Base-by-base conservation (phyloP, 2,797 vertebrate species). In the Mionectes olivaceus region DNA sequence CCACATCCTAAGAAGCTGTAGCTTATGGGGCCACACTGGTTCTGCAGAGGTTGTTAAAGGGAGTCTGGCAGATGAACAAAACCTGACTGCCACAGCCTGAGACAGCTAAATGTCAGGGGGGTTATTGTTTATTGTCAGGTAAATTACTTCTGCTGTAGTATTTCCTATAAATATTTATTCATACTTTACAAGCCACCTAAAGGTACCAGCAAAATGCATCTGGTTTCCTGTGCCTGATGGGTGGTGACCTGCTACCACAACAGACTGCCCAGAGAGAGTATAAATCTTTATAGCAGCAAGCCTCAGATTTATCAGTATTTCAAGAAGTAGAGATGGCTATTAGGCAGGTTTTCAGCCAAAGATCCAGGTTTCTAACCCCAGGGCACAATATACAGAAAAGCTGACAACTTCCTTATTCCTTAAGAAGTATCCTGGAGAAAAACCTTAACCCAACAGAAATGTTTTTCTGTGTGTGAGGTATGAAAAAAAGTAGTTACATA, bases 111-210 rank as follows among this genome's bases (percentile, higher is more conserved):
- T 70, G 32, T 81, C 69, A 30, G 5, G 32, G 25, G 61, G 71
- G 10, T 60, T 79, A 73, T 44, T 88, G 59, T 93, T 90, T 88
- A 37, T 70, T 84, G 70, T n/a, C 78, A 77, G 27, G 59, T 70
- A 87, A 92, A 94, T 74, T 46, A 70, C 47, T 82, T 67, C 22
- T 67, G 82, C 56, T 89, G 41, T 41, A 85, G n/a, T 46, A 30
- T 91, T 95, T 85, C 50, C 76, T 81, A 39, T 75, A 76, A 88
- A 91, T 89, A 93, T 67, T 93, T 91, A 92, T 71, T 67, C 19
- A 12, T 60, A 21, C 68, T 77, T 91, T 57, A 83, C 68, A 71
- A 63, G 43, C 37, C 43, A 83, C 70, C 59, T 56, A 41, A 69
- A 88, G 35, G 39, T 73, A 76, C 0, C 1, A 23, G 47, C 63